Evolutionary conservation across 2,797 vertebrate species (phyloP).

Genomic region (Carcharodon carcharias): DNA sequence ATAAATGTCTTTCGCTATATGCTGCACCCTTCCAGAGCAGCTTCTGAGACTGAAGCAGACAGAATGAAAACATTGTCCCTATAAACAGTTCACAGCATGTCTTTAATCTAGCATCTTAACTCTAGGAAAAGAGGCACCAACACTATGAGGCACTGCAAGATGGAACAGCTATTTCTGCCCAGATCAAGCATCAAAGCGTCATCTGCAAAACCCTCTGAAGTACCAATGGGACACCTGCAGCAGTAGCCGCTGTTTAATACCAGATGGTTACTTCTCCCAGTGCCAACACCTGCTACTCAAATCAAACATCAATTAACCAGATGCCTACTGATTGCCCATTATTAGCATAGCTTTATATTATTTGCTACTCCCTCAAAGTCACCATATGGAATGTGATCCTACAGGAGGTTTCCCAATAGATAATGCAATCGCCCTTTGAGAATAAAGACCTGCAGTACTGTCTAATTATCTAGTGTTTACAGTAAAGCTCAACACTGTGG

Average conservation of each 20-base stretch:
- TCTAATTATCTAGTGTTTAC: background rate
- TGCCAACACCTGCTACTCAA: too few relatives aligned
- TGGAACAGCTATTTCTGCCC: background rate
- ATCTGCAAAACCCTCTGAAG: background rate
- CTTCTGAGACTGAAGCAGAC: background rate
- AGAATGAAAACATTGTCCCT: background rate
- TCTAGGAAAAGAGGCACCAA: background rate
- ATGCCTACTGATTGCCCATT: background rate
- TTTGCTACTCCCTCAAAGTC: background rate
- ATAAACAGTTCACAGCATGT: background rate
- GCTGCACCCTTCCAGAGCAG: background rate
- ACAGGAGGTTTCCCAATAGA: background rate
- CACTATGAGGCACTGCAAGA: background rate
- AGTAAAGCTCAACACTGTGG: background rate
- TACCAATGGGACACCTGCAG: background rate
- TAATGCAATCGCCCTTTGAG: background rate
- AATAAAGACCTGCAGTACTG: background rate
- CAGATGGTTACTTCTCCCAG: background rate
- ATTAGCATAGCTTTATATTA: background rate
- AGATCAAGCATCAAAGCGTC: background rate
- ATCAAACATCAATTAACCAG: slow-evolving; percentile 15
- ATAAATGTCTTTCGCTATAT: background rate
- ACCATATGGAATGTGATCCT: background rate
- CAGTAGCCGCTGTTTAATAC: background rate
- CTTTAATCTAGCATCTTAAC: background rate